These are phyloP conservation scores for Indri indri DNA, from an alignment of 2,113 vertebrate genomes.

Conservation along the genomic window DNA sequence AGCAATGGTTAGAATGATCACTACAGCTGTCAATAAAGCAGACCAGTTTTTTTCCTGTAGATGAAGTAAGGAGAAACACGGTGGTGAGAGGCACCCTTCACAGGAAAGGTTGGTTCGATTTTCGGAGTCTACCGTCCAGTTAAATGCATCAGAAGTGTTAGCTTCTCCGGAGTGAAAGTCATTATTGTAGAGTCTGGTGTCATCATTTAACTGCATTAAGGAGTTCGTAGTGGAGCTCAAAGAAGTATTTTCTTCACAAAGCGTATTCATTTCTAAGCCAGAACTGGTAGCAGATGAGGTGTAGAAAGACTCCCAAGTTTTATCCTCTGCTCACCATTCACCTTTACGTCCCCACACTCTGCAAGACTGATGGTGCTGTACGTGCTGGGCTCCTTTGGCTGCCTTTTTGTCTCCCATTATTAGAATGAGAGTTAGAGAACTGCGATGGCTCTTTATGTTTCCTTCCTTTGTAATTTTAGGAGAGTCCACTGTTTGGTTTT, in stretches of 20 bases:
- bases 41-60: conserved; percentile 93
- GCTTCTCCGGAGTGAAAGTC: conserved; percentile 76
- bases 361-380: conserved; percentile 45
- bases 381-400: neutral
- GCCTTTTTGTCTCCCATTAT: conserved; percentile 43
- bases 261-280: conserved; percentile 84
- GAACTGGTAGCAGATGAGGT: conserved; percentile 63
- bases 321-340: conserved; percentile 74
- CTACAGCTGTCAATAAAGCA: conserved; percentile 90
- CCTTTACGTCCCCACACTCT: conserved; percentile 58
- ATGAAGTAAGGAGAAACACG: conserved; percentile 77
- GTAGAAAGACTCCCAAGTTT: conserved; percentile 60
- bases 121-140: conserved; percentile 83
- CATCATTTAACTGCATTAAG: conserved; percentile 79
- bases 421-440: neutral
- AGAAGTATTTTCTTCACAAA: conserved; percentile 81
- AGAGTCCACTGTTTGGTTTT: conserved; percentile 33
- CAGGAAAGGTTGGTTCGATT: conserved; percentile 84
- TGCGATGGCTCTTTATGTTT: conserved; percentile 29
- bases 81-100: conserved; percentile 76
- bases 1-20: conserved; percentile 93
- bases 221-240: conserved; percentile 81
- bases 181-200: conserved; percentile 76
- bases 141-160: conserved; percentile 83
- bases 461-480: conserved; percentile 69